Evolutionary conservation across 2,113 vertebrate genomes (phyloP).

Genomic region (Vulpes ferrilata): DNA sequence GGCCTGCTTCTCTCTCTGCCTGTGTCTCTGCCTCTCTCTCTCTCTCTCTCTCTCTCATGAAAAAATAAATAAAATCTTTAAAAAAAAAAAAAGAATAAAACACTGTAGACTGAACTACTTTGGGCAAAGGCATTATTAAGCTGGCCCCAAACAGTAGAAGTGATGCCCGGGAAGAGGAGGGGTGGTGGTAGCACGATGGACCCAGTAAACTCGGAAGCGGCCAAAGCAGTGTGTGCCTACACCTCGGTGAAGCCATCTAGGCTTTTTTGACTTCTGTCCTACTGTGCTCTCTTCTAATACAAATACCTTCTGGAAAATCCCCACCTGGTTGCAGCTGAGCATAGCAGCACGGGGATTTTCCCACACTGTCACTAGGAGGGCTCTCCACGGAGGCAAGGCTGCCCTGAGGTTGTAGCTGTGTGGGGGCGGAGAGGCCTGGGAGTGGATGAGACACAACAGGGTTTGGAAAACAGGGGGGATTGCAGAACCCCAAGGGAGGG

Average conservation of each 20-base stretch:
- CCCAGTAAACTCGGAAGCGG: background rate
- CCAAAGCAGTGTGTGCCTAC: too few species aligned
- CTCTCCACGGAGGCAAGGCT: background rate
- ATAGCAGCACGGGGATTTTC: background rate
- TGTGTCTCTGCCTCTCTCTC: too few species aligned
- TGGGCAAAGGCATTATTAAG: too few species aligned
- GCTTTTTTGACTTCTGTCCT: too few species aligned
- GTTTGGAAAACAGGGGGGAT: background rate
- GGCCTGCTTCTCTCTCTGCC: too few species aligned
- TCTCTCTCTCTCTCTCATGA: too few species aligned
- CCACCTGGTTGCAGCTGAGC: background rate
- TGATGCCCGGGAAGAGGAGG: background rate
- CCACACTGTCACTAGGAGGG: background rate
- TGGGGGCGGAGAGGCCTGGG: background rate
- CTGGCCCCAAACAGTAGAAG: background rate
- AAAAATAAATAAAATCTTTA: too few species aligned
- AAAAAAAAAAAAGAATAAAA: background rate
- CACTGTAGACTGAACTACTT: background rate
- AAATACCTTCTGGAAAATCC: background rate
- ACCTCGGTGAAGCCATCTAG: too few species aligned
- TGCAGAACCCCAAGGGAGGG: background rate
- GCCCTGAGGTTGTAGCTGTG: background rate
- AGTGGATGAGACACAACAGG: background rate
- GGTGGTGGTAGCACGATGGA: rapidly evolving
- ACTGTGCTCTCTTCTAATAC: background rate